Conservation (phyloP, 2,113 vertebrate species). For the Petroica traversi region DNA sequence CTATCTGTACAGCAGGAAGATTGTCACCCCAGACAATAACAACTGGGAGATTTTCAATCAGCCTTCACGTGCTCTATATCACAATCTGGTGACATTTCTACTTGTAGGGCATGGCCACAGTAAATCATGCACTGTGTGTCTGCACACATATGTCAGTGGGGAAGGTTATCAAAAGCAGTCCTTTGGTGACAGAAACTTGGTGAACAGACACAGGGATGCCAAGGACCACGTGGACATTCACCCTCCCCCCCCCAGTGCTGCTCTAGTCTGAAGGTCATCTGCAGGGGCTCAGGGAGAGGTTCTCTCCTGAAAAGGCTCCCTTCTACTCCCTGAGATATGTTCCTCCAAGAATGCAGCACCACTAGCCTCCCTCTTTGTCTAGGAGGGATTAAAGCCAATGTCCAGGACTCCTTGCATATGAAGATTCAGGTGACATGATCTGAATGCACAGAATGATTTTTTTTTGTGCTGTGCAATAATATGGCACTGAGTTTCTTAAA, state of each 20-base stretch:
- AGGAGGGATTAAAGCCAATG: neutral
- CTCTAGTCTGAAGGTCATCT: neutral
- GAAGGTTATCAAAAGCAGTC: neutral
- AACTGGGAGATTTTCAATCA: neutral
- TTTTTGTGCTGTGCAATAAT: neutral
- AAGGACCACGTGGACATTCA: neutral
- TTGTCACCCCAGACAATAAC: neutral
- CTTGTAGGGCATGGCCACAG: neutral
- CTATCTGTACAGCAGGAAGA: neutral
- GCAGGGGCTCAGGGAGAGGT: neutral
- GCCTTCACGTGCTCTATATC: neutral
- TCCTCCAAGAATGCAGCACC: neutral
- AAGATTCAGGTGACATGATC: neutral
- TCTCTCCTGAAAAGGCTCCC: neutral
- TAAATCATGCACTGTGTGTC: neutral
- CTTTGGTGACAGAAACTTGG: neutral
- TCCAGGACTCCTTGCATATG: rapidly evolving
- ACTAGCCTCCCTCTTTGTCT: neutral
- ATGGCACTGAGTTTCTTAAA: neutral
- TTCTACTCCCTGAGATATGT: neutral
- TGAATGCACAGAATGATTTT: neutral
- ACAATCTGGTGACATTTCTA: neutral
- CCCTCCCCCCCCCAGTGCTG: neutral
- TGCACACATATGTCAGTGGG: neutral
- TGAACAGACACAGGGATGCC: neutral